Conservation (phyloP, 2,888 invertebrate species). For the Syrista parreyssii region DNA sequence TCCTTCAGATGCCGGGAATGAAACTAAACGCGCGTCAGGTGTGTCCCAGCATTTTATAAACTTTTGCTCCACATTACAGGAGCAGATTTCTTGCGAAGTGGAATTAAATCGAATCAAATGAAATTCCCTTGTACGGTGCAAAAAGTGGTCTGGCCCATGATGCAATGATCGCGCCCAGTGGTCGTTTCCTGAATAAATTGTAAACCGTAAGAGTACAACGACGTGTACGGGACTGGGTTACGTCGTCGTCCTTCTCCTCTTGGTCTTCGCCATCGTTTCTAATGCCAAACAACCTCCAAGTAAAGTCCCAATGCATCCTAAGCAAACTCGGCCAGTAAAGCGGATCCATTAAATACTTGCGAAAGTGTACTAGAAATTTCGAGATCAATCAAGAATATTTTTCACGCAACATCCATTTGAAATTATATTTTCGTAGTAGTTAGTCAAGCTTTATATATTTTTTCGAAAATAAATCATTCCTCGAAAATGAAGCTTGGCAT, state of each 20-base stretch:
- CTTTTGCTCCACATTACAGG: conserved; percentile 49
- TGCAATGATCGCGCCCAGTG: conserved; percentile 53
- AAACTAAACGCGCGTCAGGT: conserved; percentile 51
- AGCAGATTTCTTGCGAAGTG: conserved; percentile 32
- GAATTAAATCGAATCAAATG: conserved; percentile 37
- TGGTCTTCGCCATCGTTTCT: background rate
- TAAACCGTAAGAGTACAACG: conserved; percentile 29
- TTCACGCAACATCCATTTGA: background rate
- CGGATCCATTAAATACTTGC: background rate
- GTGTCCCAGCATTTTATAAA: conserved; percentile 58
- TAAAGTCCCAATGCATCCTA: background rate
- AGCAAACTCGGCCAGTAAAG: too few species aligned
- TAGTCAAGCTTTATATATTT: background rate
- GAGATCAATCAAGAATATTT: background rate
- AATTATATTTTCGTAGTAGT: background rate
- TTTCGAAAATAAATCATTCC: background rate
- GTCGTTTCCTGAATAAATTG: conserved; percentile 62
- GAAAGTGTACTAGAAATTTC: background rate
- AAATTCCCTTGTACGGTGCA: conserved; percentile 63
- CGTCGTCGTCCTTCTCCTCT: background rate
- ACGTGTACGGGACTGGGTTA: background rate
- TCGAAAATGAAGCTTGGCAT: background rate
- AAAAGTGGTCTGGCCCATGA: conserved; percentile 53
- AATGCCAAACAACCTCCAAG: background rate
- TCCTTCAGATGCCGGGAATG: conserved; percentile 33